These are phyloP conservation scores for Neolamprologus multifasciatus DNA, from an alignment of 2,797 vertebrate species.

Conservation along the genomic window DNA sequence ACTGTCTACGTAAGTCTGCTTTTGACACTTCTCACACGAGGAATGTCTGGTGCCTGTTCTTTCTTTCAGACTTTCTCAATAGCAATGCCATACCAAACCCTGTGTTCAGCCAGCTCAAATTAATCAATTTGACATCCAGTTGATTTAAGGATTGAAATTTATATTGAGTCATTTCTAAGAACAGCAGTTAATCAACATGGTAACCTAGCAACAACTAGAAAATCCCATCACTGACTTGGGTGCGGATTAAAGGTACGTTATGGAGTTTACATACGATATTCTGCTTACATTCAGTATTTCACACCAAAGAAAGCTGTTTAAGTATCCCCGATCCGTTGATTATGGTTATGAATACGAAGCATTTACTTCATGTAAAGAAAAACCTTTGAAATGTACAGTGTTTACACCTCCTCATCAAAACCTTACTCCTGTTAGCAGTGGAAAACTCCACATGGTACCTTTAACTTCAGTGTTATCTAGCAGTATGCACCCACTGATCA, in stretches of 20 bases:
- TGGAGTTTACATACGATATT: background rate
- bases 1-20: background rate
- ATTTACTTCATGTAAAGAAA: background rate
- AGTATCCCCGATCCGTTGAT: background rate
- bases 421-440: background rate
- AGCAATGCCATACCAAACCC: constrained; percentile 42
- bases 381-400: background rate
- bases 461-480: background rate
- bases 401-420: background rate
- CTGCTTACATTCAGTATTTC: background rate
- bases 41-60: background rate
- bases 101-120: constrained; percentile 50
- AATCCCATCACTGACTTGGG: background rate
- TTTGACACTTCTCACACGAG: background rate
- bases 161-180: background rate
- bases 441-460: background rate
- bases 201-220: background rate
- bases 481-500: background rate
- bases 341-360: background rate
- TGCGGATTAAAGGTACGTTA: background rate
- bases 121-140: background rate
- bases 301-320: background rate
- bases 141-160: background rate
- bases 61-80: constrained; percentile 27
- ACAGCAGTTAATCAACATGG: background rate